Evolutionary conservation across 2,888 invertebrate genomes (phyloP), one percentile per base, ranked within the genome.

Genomic region (Polia nebulosa): DNA sequence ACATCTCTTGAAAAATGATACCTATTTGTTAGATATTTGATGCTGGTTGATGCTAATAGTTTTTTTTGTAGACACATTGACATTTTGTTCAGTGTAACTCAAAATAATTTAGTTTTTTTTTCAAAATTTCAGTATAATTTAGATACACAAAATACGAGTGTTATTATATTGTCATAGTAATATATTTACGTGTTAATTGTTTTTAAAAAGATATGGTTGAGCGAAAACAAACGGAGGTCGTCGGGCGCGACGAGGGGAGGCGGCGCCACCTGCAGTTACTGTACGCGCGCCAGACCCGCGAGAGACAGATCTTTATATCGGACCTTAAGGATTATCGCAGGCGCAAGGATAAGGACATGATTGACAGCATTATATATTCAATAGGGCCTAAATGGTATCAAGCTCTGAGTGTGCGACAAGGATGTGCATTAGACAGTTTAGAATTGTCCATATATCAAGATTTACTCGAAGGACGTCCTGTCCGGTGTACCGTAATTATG

Each of bases 381-480:
- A 84, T 94, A 9, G 95, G 95, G 2, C 95, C 95, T 0, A 86
- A 72, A 13, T 96, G 95, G 95, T 93, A 94, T 70, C 94, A 95
- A 79, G 90, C 91, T 2, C 88, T 95, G 9, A 94, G 95, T 74
- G 92, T 89, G 4, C 85, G 85, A 5, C 95, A 96, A 84, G 88
- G 91, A 74, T 56, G 62, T 7, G 90, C 93, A 3, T 84, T 95
- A 52, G 92, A 95, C 61, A 80, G 78, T 0, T 83, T 96, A 69
- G 83, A 88, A 53, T 61, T 71, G 34, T 82, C 88, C 5, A 93
- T 95, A 44, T 91, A 94, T 69, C 91, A 94, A 85, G 95, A 96
- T 65, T 51, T 93, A 58, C 76, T 95, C 0, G 93, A 94, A 88
- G 93, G 92, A 1, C 88, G 88, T 1, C 94, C 95, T 0, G 29